These are phyloP conservation scores for Propithecus deckenii DNA, from an alignment of 2,797 vertebrate genomes.

Conservation along the genomic window DNA sequence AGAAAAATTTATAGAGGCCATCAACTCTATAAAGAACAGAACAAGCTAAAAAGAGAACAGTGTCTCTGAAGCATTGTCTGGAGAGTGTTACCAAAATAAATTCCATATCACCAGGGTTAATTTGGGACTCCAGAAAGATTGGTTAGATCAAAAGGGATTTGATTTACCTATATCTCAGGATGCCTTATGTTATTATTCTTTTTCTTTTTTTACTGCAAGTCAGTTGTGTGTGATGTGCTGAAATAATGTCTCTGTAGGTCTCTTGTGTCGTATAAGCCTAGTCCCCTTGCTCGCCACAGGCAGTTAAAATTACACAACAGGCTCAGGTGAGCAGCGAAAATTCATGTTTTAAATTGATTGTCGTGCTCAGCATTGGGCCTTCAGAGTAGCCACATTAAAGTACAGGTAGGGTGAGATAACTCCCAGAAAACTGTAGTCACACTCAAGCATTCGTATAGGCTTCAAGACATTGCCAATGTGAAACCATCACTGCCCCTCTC, in stretches of 20 bases:
- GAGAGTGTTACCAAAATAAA: not conserved
- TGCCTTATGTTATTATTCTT: not conserved
- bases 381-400: not conserved
- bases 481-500: not conserved
- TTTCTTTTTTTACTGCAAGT: not conserved
- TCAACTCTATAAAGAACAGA: constrained; percentile 22
- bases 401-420: not conserved
- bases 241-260: not conserved
- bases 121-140: not conserved
- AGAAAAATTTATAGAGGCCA: not conserved
- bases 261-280: not conserved
- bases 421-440: not conserved
- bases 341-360: not conserved
- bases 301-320: not conserved
- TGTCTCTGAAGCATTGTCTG: not conserved
- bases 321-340: not conserved
- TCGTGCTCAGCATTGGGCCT: not conserved
- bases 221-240: not conserved
- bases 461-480: not conserved
- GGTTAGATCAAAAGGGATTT: not conserved
- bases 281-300: not conserved
- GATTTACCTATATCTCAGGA: not conserved
- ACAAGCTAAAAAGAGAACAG: constrained; percentile 13
- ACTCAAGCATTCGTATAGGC: not conserved
- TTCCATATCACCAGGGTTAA: not conserved